Evolutionary conservation across 1,140 invertebrate species (phyloP).

Genomic region (Drosophila sp.): DNA sequence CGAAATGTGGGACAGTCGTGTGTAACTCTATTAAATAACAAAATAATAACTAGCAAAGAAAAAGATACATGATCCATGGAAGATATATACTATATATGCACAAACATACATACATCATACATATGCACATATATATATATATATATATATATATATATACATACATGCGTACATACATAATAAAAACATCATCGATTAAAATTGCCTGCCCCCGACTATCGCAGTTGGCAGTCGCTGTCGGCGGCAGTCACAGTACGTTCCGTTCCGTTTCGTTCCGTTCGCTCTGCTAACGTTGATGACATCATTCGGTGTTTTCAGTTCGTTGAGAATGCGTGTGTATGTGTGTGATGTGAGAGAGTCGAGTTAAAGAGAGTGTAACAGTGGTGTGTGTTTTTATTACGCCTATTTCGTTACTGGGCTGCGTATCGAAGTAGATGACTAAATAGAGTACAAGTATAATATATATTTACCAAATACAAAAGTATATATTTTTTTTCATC

Average conservation of each 20-base stretch:
- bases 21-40: slow-evolving; percentile 44
- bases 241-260: slow-evolving; percentile 18
- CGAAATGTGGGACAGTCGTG: slow-evolving; percentile 57
- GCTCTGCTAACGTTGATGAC: slow-evolving; percentile 69
- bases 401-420: slow-evolving; percentile 44
- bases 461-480: slow-evolving; percentile 14
- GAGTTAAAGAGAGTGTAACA: slow-evolving; percentile 21
- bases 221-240: slow-evolving; percentile 16
- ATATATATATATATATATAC: slow-evolving; percentile 14
- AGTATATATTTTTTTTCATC: slow-evolving; percentile 21
- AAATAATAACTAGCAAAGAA: slow-evolving; percentile 20
- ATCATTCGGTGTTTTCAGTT: slow-evolving; percentile 71
- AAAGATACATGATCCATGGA: slow-evolving; percentile 36
- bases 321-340: slow-evolving; percentile 32
- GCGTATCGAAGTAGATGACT: slow-evolving; percentile 56
- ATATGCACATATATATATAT: neutral
- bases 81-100: slow-evolving; percentile 25
- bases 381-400: slow-evolving; percentile 18
- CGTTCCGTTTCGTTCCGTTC: slow-evolving; percentile 24
- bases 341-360: slow-evolving; percentile 53
- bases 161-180: slow-evolving; percentile 45
- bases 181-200: slow-evolving; percentile 81
- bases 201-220: slow-evolving; percentile 68
- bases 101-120: neutral
- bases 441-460: neutral